These are phyloP conservation scores for Caenorhabditis brenneri DNA, from an alignment of 1,140 invertebrate genomes.

Conservation along the genomic window DNA sequence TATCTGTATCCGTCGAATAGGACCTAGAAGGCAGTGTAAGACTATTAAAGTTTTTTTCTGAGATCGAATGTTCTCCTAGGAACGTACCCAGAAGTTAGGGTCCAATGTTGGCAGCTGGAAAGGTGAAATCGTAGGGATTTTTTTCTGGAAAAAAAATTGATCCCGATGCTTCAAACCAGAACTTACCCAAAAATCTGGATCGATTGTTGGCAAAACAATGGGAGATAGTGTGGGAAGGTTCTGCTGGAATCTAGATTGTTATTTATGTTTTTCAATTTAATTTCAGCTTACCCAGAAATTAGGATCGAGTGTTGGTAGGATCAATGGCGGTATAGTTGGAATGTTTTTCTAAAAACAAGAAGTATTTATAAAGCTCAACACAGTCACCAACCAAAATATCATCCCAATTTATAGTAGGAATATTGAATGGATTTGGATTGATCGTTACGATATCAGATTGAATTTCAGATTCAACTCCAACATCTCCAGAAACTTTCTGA, in stretches of 20 bases:
- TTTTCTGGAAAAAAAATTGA: neutral
- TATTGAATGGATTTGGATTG: neutral
- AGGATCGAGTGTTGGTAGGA: neutral
- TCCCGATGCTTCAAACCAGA: neutral
- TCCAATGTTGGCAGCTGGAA: neutral
- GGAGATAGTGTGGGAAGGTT: neutral
- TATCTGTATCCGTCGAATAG: no score
- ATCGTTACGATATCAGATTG: neutral
- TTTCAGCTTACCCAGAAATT: neutral
- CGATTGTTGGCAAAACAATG: neutral
- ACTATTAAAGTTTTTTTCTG: no score
- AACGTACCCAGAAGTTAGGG: neutral
- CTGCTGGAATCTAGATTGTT: neutral
- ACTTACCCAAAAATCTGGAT: slow-evolving; percentile 2
- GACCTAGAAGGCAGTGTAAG: no score
- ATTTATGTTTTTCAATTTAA: neutral
- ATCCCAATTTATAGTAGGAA: neutral
- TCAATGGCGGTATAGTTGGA: neutral
- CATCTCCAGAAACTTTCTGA: neutral
- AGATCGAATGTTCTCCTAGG: no score
- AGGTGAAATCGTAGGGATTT: neutral
- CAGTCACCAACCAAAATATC: neutral
- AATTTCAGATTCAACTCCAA: neutral
- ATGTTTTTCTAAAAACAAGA: neutral
- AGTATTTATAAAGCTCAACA: neutral